These are phyloP conservation scores for Apotomis betuletana DNA, from an alignment of 2,888 invertebrate genomes.

Conservation along the genomic window DNA sequence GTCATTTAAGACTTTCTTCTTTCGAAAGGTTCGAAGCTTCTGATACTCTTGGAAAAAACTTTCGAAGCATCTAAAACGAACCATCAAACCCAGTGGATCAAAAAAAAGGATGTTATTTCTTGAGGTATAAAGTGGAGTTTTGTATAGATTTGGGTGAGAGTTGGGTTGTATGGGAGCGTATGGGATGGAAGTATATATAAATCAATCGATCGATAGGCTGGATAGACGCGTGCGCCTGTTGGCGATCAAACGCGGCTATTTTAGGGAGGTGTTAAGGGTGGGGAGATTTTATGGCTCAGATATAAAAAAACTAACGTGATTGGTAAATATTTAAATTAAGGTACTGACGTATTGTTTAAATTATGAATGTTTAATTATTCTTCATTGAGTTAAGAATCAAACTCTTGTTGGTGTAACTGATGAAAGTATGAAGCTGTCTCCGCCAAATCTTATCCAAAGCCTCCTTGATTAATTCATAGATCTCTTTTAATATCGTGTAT, in stretches of 20 bases:
- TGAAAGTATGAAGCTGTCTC: too few species aligned
- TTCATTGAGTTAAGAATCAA: too few species aligned
- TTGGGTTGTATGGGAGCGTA: constrained; percentile 33
- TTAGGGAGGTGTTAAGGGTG: constrained; percentile 41
- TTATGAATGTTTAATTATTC: too few species aligned
- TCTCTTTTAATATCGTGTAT: too few species aligned
- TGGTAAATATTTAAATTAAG: too few species aligned
- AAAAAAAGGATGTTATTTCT: constrained; percentile 34
- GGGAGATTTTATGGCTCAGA: constrained; percentile 14
- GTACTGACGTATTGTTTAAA: too few species aligned
- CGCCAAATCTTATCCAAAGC: too few species aligned
- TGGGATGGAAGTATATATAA: constrained; percentile 63
- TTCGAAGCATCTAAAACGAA: neutral
- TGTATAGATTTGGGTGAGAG: constrained; percentile 13
- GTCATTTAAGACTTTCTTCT: neutral
- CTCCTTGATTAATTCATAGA: too few species aligned
- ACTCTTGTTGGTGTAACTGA: too few species aligned
- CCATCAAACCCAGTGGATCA: neutral
- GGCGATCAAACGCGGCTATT: constrained; percentile 45
- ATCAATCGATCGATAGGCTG: constrained; percentile 74
- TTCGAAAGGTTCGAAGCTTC: constrained; percentile 35
- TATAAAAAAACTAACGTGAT: neutral
- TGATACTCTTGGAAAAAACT: constrained; percentile 33
- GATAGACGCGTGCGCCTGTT: constrained; percentile 43
- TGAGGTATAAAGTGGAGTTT: constrained; percentile 10